These are phyloP conservation scores for Actias luna DNA, from an alignment of 2,888 invertebrate genomes.

Conservation along the genomic window DNA sequence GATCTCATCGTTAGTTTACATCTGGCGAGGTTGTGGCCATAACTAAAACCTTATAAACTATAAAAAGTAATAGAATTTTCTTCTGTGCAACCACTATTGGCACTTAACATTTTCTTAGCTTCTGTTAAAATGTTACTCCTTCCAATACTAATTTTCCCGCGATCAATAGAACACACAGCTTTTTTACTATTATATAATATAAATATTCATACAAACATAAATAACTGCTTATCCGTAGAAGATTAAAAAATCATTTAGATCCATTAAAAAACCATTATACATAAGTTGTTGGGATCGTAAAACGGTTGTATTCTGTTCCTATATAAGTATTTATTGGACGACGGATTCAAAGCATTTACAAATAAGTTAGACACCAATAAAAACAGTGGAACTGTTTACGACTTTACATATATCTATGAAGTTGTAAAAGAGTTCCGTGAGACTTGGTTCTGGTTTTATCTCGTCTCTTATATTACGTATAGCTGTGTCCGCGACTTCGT, in stretches of 20 bases:
- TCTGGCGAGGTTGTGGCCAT: no score
- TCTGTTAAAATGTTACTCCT: no score
- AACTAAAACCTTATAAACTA: no score
- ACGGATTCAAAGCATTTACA: slow-evolving; percentile 49
- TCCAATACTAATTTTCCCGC: no score
- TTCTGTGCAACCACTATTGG: no score
- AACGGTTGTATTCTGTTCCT: slow-evolving; percentile 37
- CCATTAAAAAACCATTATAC: slow-evolving; percentile 45
- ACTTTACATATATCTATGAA: slow-evolving; percentile 24
- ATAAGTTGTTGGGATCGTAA: slow-evolving; percentile 41
- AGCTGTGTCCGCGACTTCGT: no score
- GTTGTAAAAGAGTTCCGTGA: neutral
- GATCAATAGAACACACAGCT: no score
- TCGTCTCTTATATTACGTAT: no score
- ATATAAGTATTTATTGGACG: slow-evolving; percentile 40
- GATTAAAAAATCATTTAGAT: slow-evolving; percentile 44
- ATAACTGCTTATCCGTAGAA: slow-evolving; percentile 35
- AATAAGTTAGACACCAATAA: slow-evolving; percentile 56
- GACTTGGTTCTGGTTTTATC: neutral
- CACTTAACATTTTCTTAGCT: no score
- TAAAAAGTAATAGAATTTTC: no score
- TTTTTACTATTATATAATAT: neutral
- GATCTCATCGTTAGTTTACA: no score
- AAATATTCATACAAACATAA: slow-evolving; percentile 14
- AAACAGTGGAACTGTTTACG: slow-evolving; percentile 54